A percentile compares a stretch with the other conserved stretches of the same genome.
phyloP scores from a whole-genome alignment of 92 coral and sea anemone species.

The Parazoanthus atlanticus region DNA sequence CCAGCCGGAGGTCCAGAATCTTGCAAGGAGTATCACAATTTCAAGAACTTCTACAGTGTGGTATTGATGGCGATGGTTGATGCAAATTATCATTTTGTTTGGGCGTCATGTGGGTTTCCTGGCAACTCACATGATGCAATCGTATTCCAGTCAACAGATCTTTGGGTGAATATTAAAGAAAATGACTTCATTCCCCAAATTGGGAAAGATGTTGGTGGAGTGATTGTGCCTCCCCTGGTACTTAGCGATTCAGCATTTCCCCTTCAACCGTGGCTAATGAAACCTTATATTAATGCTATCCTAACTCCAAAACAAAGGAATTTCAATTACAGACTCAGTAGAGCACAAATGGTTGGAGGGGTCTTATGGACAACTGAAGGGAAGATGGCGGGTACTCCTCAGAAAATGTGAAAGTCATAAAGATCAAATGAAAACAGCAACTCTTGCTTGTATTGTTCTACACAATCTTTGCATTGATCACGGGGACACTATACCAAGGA shows the following conservation, averaged over 20 bases:
- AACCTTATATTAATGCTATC: constrained; percentile 51
- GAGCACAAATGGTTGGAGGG: constrained; percentile 65
- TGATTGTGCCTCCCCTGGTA: constrained; percentile 49
- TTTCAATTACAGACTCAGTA: constrained; percentile 55
- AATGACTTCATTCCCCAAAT: constrained; percentile 43
- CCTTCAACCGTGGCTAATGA: constrained; percentile 48
- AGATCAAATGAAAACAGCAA: constrained; percentile 49
- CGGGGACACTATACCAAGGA: constrained; percentile 51
- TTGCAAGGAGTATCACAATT: constrained; percentile 65
- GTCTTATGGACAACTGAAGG: constrained; percentile 58
- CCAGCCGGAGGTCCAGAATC: constrained; percentile 57
- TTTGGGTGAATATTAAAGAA: constrained; percentile 45
- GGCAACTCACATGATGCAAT: constrained; percentile 53
- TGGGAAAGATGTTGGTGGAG: constrained; percentile 42
- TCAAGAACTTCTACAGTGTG: constrained; percentile 57
- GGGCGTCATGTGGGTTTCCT: constrained; percentile 61
- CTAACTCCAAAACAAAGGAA: constrained; percentile 43
- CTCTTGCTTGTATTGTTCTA: constrained; percentile 61
- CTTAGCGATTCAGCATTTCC: constrained; percentile 59
- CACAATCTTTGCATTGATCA: constrained; percentile 56
- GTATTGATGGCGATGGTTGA: constrained; percentile 67
- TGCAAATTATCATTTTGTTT: constrained; percentile 50
- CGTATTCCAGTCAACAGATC: constrained; percentile 52
- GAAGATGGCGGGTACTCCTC: constrained; percentile 62
- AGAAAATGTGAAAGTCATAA: constrained; percentile 58